Percentiles rank a stretch among this genome's conserved stretches.
Evolutionary conservation across 2,113 vertebrate genomes (phyloP).

Genomic region (Dasyurus viverrinus): DNA sequence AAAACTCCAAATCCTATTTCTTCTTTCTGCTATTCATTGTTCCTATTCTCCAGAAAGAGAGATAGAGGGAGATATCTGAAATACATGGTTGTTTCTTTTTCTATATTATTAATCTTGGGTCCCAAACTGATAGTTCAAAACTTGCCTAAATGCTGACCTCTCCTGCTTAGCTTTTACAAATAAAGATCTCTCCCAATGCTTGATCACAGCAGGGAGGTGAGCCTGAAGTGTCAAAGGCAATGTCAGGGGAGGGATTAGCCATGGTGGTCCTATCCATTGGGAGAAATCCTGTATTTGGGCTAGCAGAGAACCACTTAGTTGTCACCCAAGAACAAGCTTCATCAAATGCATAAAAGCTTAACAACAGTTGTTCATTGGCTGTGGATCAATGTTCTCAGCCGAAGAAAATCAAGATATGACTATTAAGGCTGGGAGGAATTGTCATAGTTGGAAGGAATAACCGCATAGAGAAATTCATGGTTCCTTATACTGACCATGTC

Average conservation of each 20-base stretch:
- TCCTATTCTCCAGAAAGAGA: not conserved
- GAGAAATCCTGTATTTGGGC: not conserved
- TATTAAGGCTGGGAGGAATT: no score
- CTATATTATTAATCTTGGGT: not conserved
- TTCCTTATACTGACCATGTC: no score
- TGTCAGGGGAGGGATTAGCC: not conserved
- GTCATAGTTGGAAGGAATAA: no score
- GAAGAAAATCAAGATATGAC: not conserved
- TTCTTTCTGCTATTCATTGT: not conserved
- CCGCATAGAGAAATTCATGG: no score
- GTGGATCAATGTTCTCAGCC: not conserved
- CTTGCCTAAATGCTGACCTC: not conserved
- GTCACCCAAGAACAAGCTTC: not conserved
- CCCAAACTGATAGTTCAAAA: not conserved
- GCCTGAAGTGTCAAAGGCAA: not conserved
- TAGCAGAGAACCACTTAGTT: not conserved
- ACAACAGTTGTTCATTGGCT: not conserved
- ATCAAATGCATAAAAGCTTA: not conserved
- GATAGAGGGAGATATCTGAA: not conserved
- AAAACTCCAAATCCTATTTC: not conserved
- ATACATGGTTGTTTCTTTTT: not conserved
- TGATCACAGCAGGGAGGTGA: not conserved
- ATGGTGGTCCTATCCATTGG: not conserved
- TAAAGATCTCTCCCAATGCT: not conserved
- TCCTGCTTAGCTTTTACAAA: not conserved